Evolutionary conservation across 2,888 invertebrate species (phyloP).

Genomic region (Atherix ibis): DNA sequence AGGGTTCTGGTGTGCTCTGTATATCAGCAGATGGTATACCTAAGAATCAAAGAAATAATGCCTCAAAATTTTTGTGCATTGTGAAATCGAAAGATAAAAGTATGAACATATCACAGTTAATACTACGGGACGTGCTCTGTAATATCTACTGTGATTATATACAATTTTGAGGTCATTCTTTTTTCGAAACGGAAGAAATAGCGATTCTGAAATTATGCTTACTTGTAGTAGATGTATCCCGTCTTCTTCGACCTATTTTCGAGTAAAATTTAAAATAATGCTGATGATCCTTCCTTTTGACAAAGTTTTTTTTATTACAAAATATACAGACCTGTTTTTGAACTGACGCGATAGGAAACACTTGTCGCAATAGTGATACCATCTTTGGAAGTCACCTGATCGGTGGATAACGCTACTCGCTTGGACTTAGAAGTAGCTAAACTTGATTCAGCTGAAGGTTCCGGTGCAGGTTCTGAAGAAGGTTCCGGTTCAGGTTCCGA

Average conservation of each 20-base stretch:
- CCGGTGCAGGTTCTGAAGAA: constrained; percentile 29
- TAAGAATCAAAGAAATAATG: constrained; percentile 3
- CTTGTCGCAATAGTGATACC: constrained; percentile 65
- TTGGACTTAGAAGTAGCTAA: constrained; percentile 32
- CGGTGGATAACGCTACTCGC: constrained; percentile 38
- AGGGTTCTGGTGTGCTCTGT: constrained; percentile 31
- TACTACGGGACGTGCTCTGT: too few species aligned
- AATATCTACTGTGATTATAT: too few species aligned
- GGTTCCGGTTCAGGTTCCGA: constrained; percentile 35
- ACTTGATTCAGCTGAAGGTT: constrained; percentile 24
- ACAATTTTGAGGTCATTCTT: too few species aligned
- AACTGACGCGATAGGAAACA: constrained; percentile 62
- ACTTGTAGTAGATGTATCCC: constrained; percentile 14
- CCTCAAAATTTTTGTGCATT: constrained; percentile 1
- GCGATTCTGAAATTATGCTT: constrained; percentile 6
- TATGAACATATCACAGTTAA: too few species aligned
- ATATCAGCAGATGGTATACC: constrained; percentile 21
- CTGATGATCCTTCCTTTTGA: too few species aligned
- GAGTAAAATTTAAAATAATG: too few species aligned
- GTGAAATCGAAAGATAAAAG: too few species aligned
- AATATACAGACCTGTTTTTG: constrained; percentile 31
- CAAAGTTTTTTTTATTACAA: too few species aligned
- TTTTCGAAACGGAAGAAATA: neutral
- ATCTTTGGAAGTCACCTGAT: constrained; percentile 35
- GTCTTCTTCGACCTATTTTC: constrained; percentile 19